phyloP scores from a whole-genome alignment of 2,113 vertebrate genomes.

The Talpa occidentalis region DNA sequence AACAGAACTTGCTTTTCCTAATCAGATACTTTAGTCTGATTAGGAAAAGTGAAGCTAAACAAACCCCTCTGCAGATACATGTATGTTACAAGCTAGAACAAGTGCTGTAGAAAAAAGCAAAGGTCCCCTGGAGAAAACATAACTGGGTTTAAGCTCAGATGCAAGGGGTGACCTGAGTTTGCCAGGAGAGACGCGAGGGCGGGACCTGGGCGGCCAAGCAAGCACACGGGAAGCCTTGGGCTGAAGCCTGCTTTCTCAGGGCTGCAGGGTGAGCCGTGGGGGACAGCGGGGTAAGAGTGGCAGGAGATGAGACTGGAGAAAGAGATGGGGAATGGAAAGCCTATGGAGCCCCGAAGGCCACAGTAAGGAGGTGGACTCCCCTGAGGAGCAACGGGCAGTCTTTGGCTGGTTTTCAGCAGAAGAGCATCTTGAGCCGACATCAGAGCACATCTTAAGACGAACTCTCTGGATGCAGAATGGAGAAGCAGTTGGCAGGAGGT shows the following conservation, averaged over 20 bases:
- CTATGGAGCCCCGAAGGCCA: fast-evolving
- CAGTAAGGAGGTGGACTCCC: not conserved
- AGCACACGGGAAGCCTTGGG: not conserved
- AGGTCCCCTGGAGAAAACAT: not conserved
- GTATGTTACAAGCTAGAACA: not conserved
- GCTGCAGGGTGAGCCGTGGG: not conserved
- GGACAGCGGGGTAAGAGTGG: not conserved
- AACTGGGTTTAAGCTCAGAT: not conserved
- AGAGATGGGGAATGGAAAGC: fast-evolving
- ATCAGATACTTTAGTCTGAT: not conserved
- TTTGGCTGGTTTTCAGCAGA: not conserved
- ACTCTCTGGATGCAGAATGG: not conserved
- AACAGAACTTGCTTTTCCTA: not conserved
- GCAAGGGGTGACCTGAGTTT: not conserved
- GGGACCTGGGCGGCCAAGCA: not conserved
- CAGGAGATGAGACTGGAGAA: not conserved
- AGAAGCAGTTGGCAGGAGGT: not conserved
- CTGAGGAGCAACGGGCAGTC: fast-evolving
- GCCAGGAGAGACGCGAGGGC: not conserved
- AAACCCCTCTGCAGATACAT: not conserved
- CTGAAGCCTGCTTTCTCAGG: not conserved
- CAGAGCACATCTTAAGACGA: not conserved
- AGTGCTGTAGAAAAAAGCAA: not conserved
- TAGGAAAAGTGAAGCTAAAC: not conserved
- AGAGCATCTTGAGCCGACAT: fast-evolving